Evolutionary conservation across 2,113 vertebrate species (phyloP), one percentile per base, ranked within the genome.

Genomic region (Cyanoramphus novaezelandiae): DNA sequence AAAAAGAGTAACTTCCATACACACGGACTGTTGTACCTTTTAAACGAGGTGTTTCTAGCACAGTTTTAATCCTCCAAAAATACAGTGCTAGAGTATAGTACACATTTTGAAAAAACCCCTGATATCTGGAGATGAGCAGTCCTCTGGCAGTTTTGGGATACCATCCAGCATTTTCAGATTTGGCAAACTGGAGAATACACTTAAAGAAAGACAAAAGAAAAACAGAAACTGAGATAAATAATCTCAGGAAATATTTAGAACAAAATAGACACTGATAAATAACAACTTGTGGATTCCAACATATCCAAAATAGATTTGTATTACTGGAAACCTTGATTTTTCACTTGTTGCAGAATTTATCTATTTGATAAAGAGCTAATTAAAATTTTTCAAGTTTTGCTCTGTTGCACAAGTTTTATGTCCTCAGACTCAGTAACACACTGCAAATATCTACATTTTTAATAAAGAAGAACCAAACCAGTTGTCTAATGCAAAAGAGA

Each of bases 161-260:
- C 99, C 99, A 96, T 99, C 99, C 97, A 99, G 97, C 65, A 97
- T 95, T 97, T 99, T 98, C 70, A 99, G 98, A 86, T 99, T 99
- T 99, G 99, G 99, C 99, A 99, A 98, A 97, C 96, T 99, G 95
- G 97, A 98, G 97, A 99, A 99, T 27, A 99, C 99, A 49, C 99
- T 99, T 97, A 59, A 95, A 94, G 46, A 92, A 80, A 97, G 71
- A 78, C 44, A 62, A 84, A 90, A 95, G 77, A 49, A 59, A 91
- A 90, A 37, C 1, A 77, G 65, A 90, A 82, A 71, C 41, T 75
- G n/a, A 92, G 88, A 69, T 5, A 82, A 84, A 65, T 27, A n/a
- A 60, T 24, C 24, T 28, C 52, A 31, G 37, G 55, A 52, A 70
- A 74, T 12, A 13, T 1, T 71, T 21, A 81, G 46, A 70, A 49